Percentiles rank a stretch among this genome's conserved stretches.
Evolutionary conservation across 2,888 invertebrate genomes (phyloP).

Genomic region (Bellardia pandia): DNA sequence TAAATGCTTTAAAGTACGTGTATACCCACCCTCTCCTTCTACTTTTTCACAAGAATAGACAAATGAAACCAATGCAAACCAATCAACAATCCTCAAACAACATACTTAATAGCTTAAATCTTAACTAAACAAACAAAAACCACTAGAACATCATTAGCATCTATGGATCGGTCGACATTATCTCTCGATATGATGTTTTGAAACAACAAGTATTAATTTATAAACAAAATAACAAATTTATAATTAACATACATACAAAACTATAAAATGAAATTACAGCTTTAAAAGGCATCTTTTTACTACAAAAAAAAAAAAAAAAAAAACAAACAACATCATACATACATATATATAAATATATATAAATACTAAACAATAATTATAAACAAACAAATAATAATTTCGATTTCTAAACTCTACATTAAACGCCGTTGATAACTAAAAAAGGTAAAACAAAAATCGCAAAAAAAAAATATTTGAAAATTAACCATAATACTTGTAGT

Average conservation of each 20-base stretch:
- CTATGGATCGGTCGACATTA: slow-evolving; percentile 21
- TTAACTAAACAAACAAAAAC: slow-evolving; percentile 42
- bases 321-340: slow-evolving; percentile 29
- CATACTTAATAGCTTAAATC: slow-evolving; percentile 68
- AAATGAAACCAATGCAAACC: slow-evolving; percentile 70
- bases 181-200: slow-evolving; percentile 54
- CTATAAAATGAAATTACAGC: slow-evolving; percentile 66
- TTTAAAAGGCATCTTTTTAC: slow-evolving; percentile 70
- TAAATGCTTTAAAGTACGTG: background rate
- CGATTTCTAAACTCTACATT: slow-evolving; percentile 65
- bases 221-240: slow-evolving; percentile 57
- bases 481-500: slow-evolving; percentile 70
- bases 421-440: slow-evolving; percentile 62
- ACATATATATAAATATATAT: slow-evolving; percentile 25
- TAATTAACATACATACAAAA: slow-evolving; percentile 45
- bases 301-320: slow-evolving; percentile 54
- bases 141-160: slow-evolving; percentile 43
- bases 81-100: slow-evolving; percentile 59
- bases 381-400: slow-evolving; percentile 34
- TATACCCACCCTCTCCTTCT: background rate
- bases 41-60: slow-evolving; percentile 55
- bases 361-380: slow-evolving; percentile 56
- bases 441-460: slow-evolving; percentile 36
- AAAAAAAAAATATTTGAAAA: slow-evolving; percentile 33
- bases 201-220: slow-evolving; percentile 70